Base-by-base conservation (phyloP, 2,797 vertebrate genomes). In the Luscinia megarhynchos region DNA sequence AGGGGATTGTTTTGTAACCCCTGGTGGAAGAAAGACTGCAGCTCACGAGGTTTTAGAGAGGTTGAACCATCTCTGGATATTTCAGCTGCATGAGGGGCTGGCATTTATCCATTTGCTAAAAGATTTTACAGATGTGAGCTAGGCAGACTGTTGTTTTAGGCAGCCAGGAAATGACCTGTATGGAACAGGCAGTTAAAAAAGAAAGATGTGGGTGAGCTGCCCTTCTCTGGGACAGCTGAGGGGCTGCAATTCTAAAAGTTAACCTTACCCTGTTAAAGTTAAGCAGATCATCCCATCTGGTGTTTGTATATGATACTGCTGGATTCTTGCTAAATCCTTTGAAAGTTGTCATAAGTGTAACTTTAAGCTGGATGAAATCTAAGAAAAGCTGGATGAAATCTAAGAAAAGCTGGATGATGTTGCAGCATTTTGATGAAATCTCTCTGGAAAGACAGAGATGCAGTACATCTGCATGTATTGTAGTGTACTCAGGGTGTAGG, bases 61-160 rank as follows among this genome's bases (percentile, higher is more conserved):
- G 53, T 89, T n/a, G 15, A 63, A n/a, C 20, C 46, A n/a, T 84
- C 75, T n/a, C 34, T 75, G 66, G 29, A 19, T 89, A 36, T 91
- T 89, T 95, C 79, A 69, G 70, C 72, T 5, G 4, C 70, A 57
- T 20, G 79, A 76, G 36, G 15, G 53, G 15, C 80, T 95, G 95
- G 89, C 89, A 80, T 46, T 7, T 7, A 30, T 92, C 85, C 91
- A 79, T 64, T 36, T 85, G 66, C 73, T 84, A 58, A 91, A 90
- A 93, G 77, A 40, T 74, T 93, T 94, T 82, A 69, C 94, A 93
- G 93, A 94, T 94, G 87, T 96, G 81, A 91, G 78, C 58, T 50
- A 57, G 40, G 48, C 55, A 68, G 54, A 32, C 62, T 96, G 92
- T 95, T 97, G 82, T 95, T 97, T 92, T 70, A 94, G 90, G 94